Evolutionary conservation across 2,797 vertebrate genomes (phyloP), one percentile per base, ranked within the genome.

Genomic region (Dendrocincla fuliginosa): DNA sequence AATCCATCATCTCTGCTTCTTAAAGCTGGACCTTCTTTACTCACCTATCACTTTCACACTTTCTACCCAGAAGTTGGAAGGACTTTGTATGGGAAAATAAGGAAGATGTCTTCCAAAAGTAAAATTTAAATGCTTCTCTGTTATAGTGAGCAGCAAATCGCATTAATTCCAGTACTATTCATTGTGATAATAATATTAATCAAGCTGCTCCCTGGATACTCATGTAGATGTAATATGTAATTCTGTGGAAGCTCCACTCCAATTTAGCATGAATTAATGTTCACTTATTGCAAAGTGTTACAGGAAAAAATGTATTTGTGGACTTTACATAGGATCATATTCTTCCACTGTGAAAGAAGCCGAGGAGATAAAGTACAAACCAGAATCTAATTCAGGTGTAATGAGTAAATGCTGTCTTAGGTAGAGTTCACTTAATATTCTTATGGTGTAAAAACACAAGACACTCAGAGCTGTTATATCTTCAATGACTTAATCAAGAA

Each of bases 101-200:
- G 47, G 57, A 87, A 81, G 24, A 57, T 60, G 39, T 39, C 55
- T 94, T 97, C 56, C 77, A 85, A 91, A 95, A 95, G 87, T 90
- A 93, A 93, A 96, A 95, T 97, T 93, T 90, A 87, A 49, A 90
- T 94, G n/a, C 32, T 95, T 81, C 65, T 92, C 52, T 84, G 57
- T 95, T 93, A 69, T 27, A 83, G 46, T 90, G 85, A 94, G 76
- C 47, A 97, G 71, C 64, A 96, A 94, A 96, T 96, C 82, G 85
- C 68, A 87, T 89, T 96, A 93, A 96, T 96, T 97, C 83, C 57
- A 93, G 53, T 79, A 30, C 79, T 95, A 79, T 76, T 95, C 84
- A 84, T 92, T 82, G 61, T 86, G 76, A 96, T 97, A 96, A 95
- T 91, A 71, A 91, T 59, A 94, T 97, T 97, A 95, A 81, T 93